Conservation (phyloP, 2,113 vertebrate genomes). For the Prunella fulvescens region DNA sequence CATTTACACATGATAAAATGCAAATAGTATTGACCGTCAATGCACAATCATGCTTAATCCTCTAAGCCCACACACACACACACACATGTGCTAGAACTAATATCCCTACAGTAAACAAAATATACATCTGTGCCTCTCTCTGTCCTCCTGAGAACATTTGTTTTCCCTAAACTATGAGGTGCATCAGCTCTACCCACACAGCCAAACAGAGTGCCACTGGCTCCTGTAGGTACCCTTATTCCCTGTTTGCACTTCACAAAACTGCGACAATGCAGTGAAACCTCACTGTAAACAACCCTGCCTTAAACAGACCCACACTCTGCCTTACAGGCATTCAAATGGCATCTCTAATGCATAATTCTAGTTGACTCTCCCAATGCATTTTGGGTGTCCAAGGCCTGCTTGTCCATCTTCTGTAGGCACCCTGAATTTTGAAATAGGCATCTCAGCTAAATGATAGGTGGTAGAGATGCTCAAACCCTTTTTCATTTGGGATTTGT, state of each 20-base stretch:
- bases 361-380: background rate
- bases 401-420: background rate
- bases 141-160: background rate
- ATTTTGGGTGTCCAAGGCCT: background rate
- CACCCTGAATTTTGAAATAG: background rate
- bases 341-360: background rate
- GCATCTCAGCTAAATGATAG: background rate
- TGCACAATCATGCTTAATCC: constrained; percentile 25
- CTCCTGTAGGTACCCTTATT: background rate
- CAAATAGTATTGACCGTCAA: constrained; percentile 44
- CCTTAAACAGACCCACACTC: background rate
- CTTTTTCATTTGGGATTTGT: background rate
- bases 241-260: background rate
- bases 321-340: background rate
- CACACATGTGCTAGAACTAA: constrained; percentile 1
- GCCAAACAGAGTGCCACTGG: background rate
- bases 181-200: background rate
- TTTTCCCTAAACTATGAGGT: background rate
- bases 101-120: constrained; percentile 48
- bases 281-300: background rate
- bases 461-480: background rate
- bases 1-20: constrained; percentile 58
- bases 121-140: background rate
- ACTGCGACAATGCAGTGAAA: background rate
- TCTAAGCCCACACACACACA: constrained; percentile 15